Base-by-base conservation (phyloP, 2,888 invertebrate species). In the Aelia acuminata region DNA sequence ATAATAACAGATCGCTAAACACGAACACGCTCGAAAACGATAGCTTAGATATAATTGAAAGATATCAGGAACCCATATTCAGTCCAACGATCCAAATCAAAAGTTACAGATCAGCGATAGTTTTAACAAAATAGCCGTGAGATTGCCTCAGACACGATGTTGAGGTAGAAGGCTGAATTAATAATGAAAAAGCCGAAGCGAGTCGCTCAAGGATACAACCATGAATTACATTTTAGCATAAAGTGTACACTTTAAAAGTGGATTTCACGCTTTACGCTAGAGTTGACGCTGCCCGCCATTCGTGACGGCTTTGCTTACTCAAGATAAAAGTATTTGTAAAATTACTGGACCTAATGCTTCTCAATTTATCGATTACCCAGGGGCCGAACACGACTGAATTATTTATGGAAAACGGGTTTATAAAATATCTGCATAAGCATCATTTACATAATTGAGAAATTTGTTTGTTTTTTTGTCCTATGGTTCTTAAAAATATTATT, bases 161-260 rank as follows among this genome's bases (percentile, higher is more conserved):
- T 70, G 1, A 18, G 20, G 47, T 80, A 4, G 43, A 80, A 80
- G 43, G 80, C n/a, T n/a, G 43, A 80, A 80, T 80, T 43, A 43
- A 80, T 80, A 80, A 80, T 80, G 80, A 47, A 80, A 43, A n/a
- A 80, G 80, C n/a, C 43, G 15, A n/a, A 47, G 80, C 22, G 22
- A 80, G 11, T 43, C 80, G 22, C 43, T 47, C 43, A 80, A 80
- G 80, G 80, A 80, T 80, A 70, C 63, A 80, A 80, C 80, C 80
- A 80, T 80, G 80, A 80, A 80, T 80, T 80, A 80, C 43, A 47
- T 43, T 80, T 80, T 80, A 80, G 80, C 80, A 80, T 80, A 80
- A 80, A 80, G 43, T n/a, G 43, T 70, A 70, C 80, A 47, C 80
- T 80, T 80, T 43, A 80, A 39, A 70, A 80, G 80, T 43, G 43